A percentile compares a stretch with the other conserved stretches of the same genome.
These are phyloP conservation scores for Colius striatus DNA, from an alignment of 2,113 vertebrate species.

Conservation along the genomic window DNA sequence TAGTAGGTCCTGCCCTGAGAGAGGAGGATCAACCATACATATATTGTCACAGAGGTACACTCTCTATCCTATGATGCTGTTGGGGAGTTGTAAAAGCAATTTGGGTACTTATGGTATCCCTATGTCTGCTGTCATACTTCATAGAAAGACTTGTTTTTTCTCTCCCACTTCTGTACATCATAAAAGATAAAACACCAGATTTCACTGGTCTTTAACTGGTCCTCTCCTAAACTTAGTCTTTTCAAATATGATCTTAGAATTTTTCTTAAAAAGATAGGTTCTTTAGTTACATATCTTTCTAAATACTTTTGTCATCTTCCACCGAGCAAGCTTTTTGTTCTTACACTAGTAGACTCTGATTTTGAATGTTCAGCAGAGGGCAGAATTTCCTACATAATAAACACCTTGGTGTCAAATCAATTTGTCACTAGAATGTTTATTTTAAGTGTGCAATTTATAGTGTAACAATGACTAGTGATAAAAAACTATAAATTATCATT, in stretches of 20 bases:
- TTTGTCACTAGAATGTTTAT: conserved; percentile 51
- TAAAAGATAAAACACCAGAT: background rate
- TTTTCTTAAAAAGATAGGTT: background rate
- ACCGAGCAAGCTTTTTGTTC: background rate
- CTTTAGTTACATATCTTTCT: background rate
- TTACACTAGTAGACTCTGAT: background rate
- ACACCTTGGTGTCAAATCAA: background rate
- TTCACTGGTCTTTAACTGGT: background rate
- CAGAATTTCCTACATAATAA: conserved; percentile 75
- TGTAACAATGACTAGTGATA: conserved; percentile 10
- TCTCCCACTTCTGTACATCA: background rate
- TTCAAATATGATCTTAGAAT: background rate
- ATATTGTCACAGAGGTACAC: background rate
- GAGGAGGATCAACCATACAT: background rate
- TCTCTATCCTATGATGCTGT: background rate
- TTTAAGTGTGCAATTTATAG: conserved; percentile 48
- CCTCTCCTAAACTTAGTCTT: background rate
- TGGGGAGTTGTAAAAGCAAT: background rate
- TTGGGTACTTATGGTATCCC: background rate
- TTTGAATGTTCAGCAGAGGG: conserved; percentile 74
- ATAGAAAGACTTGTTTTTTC: background rate
- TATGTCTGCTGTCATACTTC: background rate
- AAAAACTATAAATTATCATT: conserved; percentile 7
- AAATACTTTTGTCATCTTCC: background rate
- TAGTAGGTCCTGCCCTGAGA: background rate